Evolutionary conservation across 2,888 invertebrate species (phyloP), one percentile per base, ranked within the genome.

Genomic region (Drosophila colorata): DNA sequence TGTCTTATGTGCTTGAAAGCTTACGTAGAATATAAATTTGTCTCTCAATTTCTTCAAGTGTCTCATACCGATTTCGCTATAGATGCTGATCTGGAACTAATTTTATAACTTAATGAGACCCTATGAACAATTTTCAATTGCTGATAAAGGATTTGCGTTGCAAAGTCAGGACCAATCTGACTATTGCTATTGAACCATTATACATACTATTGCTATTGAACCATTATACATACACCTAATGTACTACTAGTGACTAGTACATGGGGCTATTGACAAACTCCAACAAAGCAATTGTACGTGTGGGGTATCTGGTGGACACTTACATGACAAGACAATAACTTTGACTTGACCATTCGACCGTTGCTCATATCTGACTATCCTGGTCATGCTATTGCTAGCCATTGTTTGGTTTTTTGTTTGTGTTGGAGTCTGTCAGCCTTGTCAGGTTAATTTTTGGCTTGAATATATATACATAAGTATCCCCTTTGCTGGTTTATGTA

Each of bases 321-420:
- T 77, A 76, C 80, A 86, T 87, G 83, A 88, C 89, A 88, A 73
- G 83, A 74, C 86, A 87, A 87, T 90, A 88, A 89, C 88, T 87
- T 80, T 89, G 87, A 82, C 89, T 90, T 88, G 88, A 80, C 86
- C 80, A 85, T 69, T 90, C 86, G 83, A 82, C 78, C 90, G 78
- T 90, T 89, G 78, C 77, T 87, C 90, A 90, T 87, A 85, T 83
- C 75, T 78, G 74, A 44, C 55, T 64, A 57, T 33, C 44, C 68
- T 37, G 18, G 23, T 14, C 4, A 14, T 5, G 8, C 4, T 13
- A 18, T 14, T 57, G 35, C 23, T 33, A 35, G 35, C 33, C 43
- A 31, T 13, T 51, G 35, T 40, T 52, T 57, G 51, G 14, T 48
- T 53, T 43, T 25, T 68, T 71, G 58, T 58, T 64, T 74, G 71